phyloP scores from a whole-genome alignment of 2,797 vertebrate genomes.

The Myripristis jacobus region DNA sequence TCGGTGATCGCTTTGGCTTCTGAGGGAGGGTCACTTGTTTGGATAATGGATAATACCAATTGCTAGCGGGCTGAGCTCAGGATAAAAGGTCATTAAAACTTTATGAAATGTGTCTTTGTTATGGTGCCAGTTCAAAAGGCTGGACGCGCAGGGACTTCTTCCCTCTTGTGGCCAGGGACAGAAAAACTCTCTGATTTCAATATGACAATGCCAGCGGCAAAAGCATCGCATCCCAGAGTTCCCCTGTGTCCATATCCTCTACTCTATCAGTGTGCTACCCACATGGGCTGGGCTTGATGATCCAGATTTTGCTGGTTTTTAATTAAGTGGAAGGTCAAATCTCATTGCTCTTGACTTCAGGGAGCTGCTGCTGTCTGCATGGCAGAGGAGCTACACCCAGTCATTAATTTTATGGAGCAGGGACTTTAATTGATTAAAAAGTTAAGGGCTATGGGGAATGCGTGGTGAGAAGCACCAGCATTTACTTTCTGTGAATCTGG shows the following conservation, averaged over 20 bases:
- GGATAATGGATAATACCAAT: conserved; percentile 69
- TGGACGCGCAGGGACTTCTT: conserved; percentile 53
- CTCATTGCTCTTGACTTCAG: conserved; percentile 79
- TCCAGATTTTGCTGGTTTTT: conserved; percentile 84
- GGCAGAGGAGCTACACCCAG: conserved; percentile 75
- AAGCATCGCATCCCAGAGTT: conserved; percentile 73
- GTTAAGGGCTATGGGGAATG: conserved; percentile 74
- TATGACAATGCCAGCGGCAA: conserved; percentile 84
- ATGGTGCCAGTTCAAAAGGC: conserved; percentile 61
- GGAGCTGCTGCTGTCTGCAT: conserved; percentile 79
- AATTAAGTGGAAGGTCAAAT: conserved; percentile 86
- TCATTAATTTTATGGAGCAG: conserved; percentile 81
- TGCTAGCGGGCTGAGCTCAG: conserved; percentile 34
- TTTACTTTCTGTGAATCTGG: conserved; percentile 51
- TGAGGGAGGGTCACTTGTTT: conserved; percentile 61
- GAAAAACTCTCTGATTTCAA: conserved; percentile 77
- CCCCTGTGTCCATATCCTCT: conserved; percentile 63
- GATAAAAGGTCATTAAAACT: conserved; percentile 75
- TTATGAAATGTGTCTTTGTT: conserved; percentile 73
- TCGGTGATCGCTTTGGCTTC: conserved; percentile 32
- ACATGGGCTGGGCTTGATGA: conserved; percentile 68
- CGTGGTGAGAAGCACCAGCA: conserved; percentile 38
- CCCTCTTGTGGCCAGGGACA: conserved; percentile 62
- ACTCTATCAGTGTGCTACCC: conserved; percentile 55
- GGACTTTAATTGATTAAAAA: conserved; percentile 83